Conservation (phyloP, 2,888 invertebrate genomes). For the Limnephilus lunatus region DNA sequence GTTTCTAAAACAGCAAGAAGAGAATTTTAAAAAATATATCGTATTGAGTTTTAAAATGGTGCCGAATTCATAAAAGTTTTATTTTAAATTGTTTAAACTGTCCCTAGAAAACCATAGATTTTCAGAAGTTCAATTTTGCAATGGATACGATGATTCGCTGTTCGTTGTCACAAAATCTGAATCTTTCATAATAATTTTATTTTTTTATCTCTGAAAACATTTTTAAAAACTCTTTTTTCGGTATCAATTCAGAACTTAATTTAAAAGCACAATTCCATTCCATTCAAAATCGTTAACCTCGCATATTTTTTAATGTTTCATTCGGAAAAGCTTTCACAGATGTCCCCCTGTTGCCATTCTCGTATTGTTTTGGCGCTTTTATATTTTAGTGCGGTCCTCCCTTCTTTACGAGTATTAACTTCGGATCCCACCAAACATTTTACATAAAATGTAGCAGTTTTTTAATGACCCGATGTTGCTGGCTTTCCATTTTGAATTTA, state of each 20-base stretch:
- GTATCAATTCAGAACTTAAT: neutral
- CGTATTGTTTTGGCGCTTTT: neutral
- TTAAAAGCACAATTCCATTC: neutral
- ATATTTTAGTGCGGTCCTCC: neutral
- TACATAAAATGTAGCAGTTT: slow-evolving; percentile 10
- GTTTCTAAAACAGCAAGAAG: too few species aligned
- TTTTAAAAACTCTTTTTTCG: too few species aligned
- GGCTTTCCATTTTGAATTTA: slow-evolving; percentile 4
- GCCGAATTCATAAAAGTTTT: too few species aligned
- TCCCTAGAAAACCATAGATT: too few species aligned
- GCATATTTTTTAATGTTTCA: neutral
- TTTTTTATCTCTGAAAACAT: too few species aligned
- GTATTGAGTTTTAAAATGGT: too few species aligned
- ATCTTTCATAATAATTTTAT: too few species aligned
- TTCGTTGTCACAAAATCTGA: too few species aligned
- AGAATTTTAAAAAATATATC: too few species aligned
- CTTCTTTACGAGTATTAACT: slow-evolving; percentile 36
- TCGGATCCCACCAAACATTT: slow-evolving; percentile 9
- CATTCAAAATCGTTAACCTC: neutral
- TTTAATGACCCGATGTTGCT: slow-evolving; percentile 8
- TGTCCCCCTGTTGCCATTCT: neutral
- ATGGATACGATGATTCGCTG: too few species aligned
- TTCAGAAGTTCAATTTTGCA: too few species aligned
- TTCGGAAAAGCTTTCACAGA: slow-evolving; percentile 18
- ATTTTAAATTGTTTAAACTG: too few species aligned